Evolutionary conservation across 2,113 vertebrate genomes (phyloP), one percentile per base, ranked within the genome.

Genomic region (Gadus chalcogrammus): DNA sequence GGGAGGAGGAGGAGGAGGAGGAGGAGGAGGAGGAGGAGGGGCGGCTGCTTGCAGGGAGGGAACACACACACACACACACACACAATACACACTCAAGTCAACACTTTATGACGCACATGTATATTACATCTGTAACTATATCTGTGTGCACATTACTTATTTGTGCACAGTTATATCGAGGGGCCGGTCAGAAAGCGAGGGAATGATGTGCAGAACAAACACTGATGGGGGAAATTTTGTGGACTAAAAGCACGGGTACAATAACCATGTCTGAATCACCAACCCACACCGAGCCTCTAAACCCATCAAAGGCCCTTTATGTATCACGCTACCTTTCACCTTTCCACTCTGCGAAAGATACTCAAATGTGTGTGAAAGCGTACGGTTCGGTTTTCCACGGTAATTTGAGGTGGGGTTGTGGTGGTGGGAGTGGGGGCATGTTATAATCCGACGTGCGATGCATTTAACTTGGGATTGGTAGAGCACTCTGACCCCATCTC

Each of bases 391-490:
- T 65, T 89, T 88, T 84, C 79, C 78, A 81, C 75, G 75, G 70
- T 76, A 76, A 69, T 71, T 48, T 71, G 60, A 31, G 18, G 3
- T n/a, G 67, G 52, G 71, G 64, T 24, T 1, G 24, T 20, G 24
- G 3, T 48, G n/a, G 48, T 55, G 52, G 22, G 70, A 59, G 62
- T 22, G 13, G 20, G 35, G 31, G 53, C 58, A 64, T 4, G 74
- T 70, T 88, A 24, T 24, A 88, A 87, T 88, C 84, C 86, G 74
- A 71, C 76, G 72, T 83, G 87, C 85, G 90, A 88, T 91, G 84
- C 80, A 76, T 76, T 88, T 82, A 83, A 82, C 69, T 81, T 85
- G 88, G 89, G 89, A 82, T 81, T 87, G 79, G 87, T 61, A 81
- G 79, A 58, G 78, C 82, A 78, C 79, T 65, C 67, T 31, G 1